A percentile compares a stretch with the other conserved stretches of the same genome.
These are phyloP conservation scores for Benthosema pterotum DNA, from an alignment of 2,797 vertebrate species.

Conservation along the genomic window DNA sequence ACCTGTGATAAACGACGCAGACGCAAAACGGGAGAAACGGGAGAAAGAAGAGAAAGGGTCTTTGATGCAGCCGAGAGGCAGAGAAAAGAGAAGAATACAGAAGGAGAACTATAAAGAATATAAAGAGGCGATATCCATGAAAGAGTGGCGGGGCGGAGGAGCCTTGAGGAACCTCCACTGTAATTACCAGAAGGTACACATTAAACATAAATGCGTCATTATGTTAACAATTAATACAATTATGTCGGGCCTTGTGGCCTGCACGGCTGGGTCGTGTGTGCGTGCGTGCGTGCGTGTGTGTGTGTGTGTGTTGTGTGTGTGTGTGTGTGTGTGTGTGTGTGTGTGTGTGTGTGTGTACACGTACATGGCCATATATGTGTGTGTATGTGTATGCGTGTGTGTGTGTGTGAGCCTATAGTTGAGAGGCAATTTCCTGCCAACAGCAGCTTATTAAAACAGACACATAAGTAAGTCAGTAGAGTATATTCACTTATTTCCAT, in stretches of 20 bases:
- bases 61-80: conserved; percentile 56
- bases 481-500: conserved; percentile 22
- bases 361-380: too few relatives aligned
- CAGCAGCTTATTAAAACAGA: conserved; percentile 17
- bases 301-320: too few relatives aligned
- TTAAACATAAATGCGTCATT: conserved; percentile 82
- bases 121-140: conserved; percentile 57
- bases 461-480: conserved; percentile 26
- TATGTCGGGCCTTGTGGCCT: conserved; percentile 64
- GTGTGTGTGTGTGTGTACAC: conserved; percentile 28
- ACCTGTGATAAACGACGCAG: conserved; percentile 44
- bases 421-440: conserved; percentile 29
- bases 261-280: too few relatives aligned
- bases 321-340: conserved; percentile 3
- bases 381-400: too few relatives aligned
- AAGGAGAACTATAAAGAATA: conserved; percentile 36
- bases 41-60: conserved; percentile 7
- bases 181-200: conserved; percentile 79
- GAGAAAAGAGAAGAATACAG: conserved; percentile 28
- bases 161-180: conserved; percentile 64
- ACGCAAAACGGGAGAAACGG: conserved; percentile 57
- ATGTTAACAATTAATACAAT: conserved; percentile 85
- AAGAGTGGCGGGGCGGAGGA: conserved; percentile 35
- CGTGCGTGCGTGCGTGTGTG: too few relatives aligned
- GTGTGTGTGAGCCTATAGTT: too few relatives aligned